phyloP scores from a whole-genome alignment of 2,797 vertebrate genomes.

The Euphonia xanthogaster region DNA sequence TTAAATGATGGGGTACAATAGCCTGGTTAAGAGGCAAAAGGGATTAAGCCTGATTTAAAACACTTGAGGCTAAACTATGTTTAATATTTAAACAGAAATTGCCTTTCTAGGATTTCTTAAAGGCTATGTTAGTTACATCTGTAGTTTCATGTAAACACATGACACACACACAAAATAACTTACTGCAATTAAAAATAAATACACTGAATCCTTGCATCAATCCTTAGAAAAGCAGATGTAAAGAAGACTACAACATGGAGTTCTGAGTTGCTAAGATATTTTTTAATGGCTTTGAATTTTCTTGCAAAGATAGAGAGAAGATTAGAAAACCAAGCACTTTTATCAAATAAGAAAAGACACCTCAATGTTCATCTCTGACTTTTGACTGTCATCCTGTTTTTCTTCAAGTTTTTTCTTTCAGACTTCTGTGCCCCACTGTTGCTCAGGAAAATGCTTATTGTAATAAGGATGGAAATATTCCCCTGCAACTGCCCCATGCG shows the following conservation, averaged over 20 bases:
- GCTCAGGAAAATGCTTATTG: not conserved
- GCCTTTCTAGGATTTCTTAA: not conserved
- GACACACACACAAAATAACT: not conserved
- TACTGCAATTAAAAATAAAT: not conserved
- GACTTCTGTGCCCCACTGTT: not conserved
- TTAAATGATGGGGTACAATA: not conserved
- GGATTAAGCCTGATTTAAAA: slow-evolving; percentile 29
- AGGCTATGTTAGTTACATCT: not conserved
- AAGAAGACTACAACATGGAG: not conserved
- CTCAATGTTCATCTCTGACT: not conserved
- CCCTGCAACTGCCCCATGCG: not conserved
- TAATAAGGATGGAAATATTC: slow-evolving; percentile 8
- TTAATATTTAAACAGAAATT: slow-evolving; percentile 28
- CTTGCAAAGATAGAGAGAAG: not conserved
- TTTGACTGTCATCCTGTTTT: not conserved
- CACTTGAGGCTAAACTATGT: not conserved
- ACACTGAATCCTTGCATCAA: not conserved
- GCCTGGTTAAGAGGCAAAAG: not conserved
- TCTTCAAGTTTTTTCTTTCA: not conserved
- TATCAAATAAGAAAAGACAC: not conserved
- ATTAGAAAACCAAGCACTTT: not conserved
- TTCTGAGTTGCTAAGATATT: not conserved
- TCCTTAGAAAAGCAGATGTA: not conserved
- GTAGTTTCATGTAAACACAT: not conserved
- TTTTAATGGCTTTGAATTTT: not conserved